phyloP scores from a whole-genome alignment of 2,888 invertebrate genomes.

The Stenodera caucasica region DNA sequence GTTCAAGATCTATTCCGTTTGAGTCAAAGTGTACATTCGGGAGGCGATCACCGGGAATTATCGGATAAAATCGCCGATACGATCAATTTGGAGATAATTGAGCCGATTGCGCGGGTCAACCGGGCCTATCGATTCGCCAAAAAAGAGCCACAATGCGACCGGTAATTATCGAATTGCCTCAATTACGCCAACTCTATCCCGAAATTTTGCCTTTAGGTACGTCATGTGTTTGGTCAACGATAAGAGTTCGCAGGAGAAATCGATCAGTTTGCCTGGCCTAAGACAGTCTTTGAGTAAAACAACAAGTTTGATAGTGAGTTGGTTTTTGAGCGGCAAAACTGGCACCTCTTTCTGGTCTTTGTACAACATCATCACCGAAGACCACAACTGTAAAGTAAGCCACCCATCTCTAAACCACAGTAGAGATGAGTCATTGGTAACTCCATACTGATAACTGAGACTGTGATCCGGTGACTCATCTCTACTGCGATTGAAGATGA shows the following conservation, averaged over 20 bases:
- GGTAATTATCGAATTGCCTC: slow-evolving; percentile 46
- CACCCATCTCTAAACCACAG: background rate
- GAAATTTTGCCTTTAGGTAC: slow-evolving; percentile 55
- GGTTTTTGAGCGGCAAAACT: slow-evolving; percentile 74
- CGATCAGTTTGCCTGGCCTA: slow-evolving; percentile 65
- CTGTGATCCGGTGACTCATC: too few relatives aligned
- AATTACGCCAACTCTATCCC: background rate
- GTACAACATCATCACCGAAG: slow-evolving; percentile 73
- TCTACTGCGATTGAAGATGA: too few relatives aligned
- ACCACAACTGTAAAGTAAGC: slow-evolving; percentile 72
- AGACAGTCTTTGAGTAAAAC: slow-evolving; percentile 72
- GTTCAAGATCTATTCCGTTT: slow-evolving; percentile 71
- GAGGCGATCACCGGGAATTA: slow-evolving; percentile 69
- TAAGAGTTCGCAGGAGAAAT: slow-evolving; percentile 59
- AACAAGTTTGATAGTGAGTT: slow-evolving; percentile 75
- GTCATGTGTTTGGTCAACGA: slow-evolving; percentile 78
- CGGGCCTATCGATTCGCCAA: slow-evolving; percentile 76
- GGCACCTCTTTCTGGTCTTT: slow-evolving; percentile 78
- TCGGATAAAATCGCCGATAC: slow-evolving; percentile 77
- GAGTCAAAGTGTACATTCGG: slow-evolving; percentile 64
- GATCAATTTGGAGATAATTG: slow-evolving; percentile 79
- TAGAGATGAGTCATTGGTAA: too few relatives aligned
- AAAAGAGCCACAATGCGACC: slow-evolving; percentile 72
- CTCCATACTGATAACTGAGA: too few relatives aligned
- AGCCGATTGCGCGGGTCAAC: slow-evolving; percentile 80